Conservation (phyloP, 2,797 vertebrate genomes). For the Monodelphis domestica region DNA sequence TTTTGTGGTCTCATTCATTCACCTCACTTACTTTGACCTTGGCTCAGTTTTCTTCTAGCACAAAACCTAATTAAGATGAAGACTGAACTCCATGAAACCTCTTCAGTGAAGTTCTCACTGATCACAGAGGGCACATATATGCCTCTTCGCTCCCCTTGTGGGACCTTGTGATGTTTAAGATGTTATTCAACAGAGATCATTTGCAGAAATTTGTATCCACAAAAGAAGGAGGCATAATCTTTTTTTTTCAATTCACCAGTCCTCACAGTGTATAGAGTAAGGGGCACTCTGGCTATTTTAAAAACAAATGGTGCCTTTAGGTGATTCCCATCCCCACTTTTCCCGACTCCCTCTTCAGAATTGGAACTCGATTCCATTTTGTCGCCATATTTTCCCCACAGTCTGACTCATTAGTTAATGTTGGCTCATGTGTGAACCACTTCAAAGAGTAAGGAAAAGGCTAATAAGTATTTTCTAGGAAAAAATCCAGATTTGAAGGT, state of each 20-base stretch:
- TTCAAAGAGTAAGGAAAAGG: conserved; percentile 64
- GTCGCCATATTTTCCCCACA: conserved; percentile 18
- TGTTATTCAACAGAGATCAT: neutral
- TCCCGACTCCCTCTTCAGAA: neutral
- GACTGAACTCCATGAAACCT: neutral
- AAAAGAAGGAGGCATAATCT: neutral
- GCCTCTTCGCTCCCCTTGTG: neutral
- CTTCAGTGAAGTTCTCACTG: neutral
- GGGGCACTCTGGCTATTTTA: neutral
- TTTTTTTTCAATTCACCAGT: neutral
- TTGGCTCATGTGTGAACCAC: conserved; percentile 48
- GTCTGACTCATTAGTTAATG: conserved; percentile 39
- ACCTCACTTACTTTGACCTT: neutral
- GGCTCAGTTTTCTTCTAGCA: neutral
- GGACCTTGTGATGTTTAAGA: neutral
- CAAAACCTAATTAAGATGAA: neutral
- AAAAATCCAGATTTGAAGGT: conserved; percentile 62
- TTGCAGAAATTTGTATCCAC: neutral
- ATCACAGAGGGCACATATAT: neutral
- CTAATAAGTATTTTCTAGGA: conserved; percentile 69
- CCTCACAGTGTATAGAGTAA: neutral
- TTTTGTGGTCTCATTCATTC: neutral
- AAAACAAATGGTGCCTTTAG: neutral
- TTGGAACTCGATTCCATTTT: conserved; percentile 50
- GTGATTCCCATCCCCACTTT: neutral